Conservation (phyloP, 2,888 invertebrate genomes). For the Muschampia plurimacula region DNA sequence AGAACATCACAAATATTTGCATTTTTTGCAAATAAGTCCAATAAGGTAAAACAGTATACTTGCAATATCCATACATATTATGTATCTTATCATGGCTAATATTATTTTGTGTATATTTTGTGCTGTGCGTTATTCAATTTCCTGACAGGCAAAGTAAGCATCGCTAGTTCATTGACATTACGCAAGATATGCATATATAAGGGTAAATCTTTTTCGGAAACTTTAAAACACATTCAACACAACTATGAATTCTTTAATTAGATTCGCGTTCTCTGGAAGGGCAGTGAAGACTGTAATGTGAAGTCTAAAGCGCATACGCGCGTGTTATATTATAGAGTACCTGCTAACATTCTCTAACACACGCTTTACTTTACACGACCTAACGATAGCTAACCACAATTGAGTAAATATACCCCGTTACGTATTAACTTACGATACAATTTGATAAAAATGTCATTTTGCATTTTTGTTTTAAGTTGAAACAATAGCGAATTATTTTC, state of each 20-base stretch:
- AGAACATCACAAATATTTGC: not conserved
- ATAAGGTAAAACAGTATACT: not conserved
- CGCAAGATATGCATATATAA: not conserved
- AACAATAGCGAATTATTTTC: too few species aligned
- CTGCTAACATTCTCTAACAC: too few species aligned
- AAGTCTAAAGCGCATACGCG: slow-evolving; percentile 13
- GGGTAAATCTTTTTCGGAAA: not conserved
- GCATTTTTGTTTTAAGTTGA: too few species aligned
- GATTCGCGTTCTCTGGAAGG: slow-evolving; percentile 3
- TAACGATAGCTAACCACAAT: too few species aligned
- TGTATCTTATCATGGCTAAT: not conserved
- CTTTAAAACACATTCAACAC: not conserved
- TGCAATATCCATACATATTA: not conserved
- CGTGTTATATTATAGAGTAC: not conserved
- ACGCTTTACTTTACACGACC: not conserved
- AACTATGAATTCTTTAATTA: slow-evolving; percentile 15
- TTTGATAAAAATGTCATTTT: too few species aligned
- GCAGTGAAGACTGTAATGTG: slow-evolving; percentile 27
- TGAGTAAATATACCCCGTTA: too few species aligned
- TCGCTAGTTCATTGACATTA: not conserved
- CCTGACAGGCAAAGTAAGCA: not conserved
- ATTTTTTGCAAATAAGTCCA: not conserved
- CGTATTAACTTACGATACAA: too few species aligned
- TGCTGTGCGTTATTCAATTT: slow-evolving; percentile 3
- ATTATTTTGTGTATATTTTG: not conserved